A percentile compares a stretch with the other conserved stretches of the same genome.
These are phyloP conservation scores for Pogonocherus hispidulus DNA, from an alignment of 2,888 invertebrate genomes.

Conservation along the genomic window DNA sequence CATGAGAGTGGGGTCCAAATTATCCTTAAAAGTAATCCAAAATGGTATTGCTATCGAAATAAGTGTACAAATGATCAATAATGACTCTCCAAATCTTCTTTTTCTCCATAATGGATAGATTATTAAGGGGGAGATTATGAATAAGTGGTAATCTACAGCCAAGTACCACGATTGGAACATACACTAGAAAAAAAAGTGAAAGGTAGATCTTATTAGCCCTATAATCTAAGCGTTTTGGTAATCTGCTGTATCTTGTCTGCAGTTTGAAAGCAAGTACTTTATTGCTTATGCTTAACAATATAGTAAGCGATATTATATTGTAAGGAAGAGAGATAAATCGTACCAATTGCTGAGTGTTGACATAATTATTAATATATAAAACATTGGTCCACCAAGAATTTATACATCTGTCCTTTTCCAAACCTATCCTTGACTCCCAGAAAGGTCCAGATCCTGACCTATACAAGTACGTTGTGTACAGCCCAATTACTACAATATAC, in stretches of 20 bases:
- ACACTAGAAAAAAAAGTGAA: conserved; percentile 69
- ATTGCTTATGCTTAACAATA: no score
- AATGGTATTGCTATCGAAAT: conserved; percentile 65
- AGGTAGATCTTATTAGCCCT: background rate
- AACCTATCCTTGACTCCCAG: conserved; percentile 76
- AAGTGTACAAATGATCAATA: conserved; percentile 70
- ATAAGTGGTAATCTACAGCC: conserved; percentile 66
- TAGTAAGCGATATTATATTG: no score
- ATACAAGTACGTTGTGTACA: conserved; percentile 81
- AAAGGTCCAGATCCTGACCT: conserved; percentile 81
- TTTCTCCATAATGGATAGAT: conserved; percentile 79
- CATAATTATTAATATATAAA: conserved; percentile 81
- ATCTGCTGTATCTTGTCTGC: no score
- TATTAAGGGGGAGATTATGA: conserved; percentile 76
- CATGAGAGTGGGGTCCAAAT: conserved; percentile 78
- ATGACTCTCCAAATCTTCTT: conserved; percentile 72
- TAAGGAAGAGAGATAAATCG: conserved; percentile 37
- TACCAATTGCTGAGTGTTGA: conserved; percentile 76
- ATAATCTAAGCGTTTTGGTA: no score
- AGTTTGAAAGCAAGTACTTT: no score
- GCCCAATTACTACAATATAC: conserved; percentile 79
- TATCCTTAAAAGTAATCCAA: conserved; percentile 72
- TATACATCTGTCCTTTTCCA: conserved; percentile 74
- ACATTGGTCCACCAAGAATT: conserved; percentile 83
- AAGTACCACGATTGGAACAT: conserved; percentile 84